phyloP scores from a whole-genome alignment of 2,888 invertebrate genomes.

The Cantharis rustica region DNA sequence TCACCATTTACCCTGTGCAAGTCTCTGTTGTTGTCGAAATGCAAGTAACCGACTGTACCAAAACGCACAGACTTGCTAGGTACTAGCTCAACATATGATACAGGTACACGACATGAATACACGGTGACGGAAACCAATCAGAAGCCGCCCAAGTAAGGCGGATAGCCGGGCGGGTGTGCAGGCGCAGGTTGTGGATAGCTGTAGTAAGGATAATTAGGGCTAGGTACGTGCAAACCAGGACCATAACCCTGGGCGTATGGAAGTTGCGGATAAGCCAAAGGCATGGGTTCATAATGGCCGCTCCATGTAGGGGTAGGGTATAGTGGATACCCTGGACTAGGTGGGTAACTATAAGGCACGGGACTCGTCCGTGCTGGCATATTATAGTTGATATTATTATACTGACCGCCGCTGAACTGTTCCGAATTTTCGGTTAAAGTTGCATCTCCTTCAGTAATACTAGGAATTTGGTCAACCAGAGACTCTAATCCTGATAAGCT shows the following conservation, averaged over 20 bases:
- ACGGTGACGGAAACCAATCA: constrained; percentile 58
- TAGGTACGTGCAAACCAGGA: constrained; percentile 69
- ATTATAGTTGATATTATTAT: constrained; percentile 57
- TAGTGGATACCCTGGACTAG: constrained; percentile 51
- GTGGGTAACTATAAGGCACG: constrained; percentile 50
- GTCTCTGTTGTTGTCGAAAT: constrained; percentile 58
- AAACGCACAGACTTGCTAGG: constrained; percentile 59
- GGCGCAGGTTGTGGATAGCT: constrained; percentile 54
- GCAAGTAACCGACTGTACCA: constrained; percentile 58
- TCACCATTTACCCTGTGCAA: constrained; percentile 61
- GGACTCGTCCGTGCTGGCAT: constrained; percentile 54
- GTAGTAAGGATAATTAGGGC: constrained; percentile 70
- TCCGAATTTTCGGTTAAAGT: constrained; percentile 49
- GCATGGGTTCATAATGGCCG: constrained; percentile 56
- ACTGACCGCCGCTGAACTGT: constrained; percentile 44
- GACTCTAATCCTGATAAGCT: constrained; percentile 86
- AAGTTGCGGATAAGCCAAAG: constrained; percentile 53
- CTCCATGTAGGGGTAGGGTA: constrained; percentile 56
- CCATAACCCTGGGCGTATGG: constrained; percentile 55
- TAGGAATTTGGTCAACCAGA: constrained; percentile 89
- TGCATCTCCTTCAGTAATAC: constrained; percentile 75
- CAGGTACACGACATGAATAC: constrained; percentile 60
- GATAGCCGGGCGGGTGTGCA: constrained; percentile 55
- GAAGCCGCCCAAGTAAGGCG: constrained; percentile 56
- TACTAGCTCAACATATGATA: constrained; percentile 59